Evolutionary conservation across 2,797 vertebrate genomes (phyloP).

Genomic region (Sphaeramia orbicularis): DNA sequence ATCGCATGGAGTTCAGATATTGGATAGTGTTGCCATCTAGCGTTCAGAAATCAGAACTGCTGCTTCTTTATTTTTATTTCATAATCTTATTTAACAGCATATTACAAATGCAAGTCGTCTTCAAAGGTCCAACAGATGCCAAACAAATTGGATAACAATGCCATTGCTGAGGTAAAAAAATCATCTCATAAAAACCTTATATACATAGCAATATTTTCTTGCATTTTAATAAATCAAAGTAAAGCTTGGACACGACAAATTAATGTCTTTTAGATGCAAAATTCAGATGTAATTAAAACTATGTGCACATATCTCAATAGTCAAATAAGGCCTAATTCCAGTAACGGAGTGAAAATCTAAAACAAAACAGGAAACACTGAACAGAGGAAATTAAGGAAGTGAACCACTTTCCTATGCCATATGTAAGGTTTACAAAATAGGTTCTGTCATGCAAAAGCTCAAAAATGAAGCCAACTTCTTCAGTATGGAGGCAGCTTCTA

Average conservation of each 20-base stretch:
- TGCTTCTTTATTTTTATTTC: constrained; percentile 4
- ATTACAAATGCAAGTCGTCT: neutral
- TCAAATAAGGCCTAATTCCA: neutral
- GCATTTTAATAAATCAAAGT: constrained; percentile 3
- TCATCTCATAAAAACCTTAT: neutral
- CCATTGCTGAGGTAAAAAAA: neutral
- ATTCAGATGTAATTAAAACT: neutral
- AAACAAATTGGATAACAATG: neutral
- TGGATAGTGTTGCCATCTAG: constrained; percentile 52
- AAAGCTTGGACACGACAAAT: too few species aligned
- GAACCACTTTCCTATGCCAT: too few species aligned
- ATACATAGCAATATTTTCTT: neutral
- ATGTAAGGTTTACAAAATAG: neutral
- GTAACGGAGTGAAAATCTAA: neutral
- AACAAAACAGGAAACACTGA: neutral
- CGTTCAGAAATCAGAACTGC: constrained; percentile 16
- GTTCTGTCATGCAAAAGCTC: neutral
- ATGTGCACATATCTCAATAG: neutral
- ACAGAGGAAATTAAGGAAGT: neutral
- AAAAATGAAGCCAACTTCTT: constrained; percentile 4
- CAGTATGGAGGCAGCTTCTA: neutral
- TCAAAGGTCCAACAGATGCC: neutral
- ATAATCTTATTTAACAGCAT: neutral
- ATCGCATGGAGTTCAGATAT: neutral
- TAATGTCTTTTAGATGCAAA: too few species aligned